Evolutionary conservation across 1,140 invertebrate genomes (phyloP).

Genomic region (Aphelinus certus): DNA sequence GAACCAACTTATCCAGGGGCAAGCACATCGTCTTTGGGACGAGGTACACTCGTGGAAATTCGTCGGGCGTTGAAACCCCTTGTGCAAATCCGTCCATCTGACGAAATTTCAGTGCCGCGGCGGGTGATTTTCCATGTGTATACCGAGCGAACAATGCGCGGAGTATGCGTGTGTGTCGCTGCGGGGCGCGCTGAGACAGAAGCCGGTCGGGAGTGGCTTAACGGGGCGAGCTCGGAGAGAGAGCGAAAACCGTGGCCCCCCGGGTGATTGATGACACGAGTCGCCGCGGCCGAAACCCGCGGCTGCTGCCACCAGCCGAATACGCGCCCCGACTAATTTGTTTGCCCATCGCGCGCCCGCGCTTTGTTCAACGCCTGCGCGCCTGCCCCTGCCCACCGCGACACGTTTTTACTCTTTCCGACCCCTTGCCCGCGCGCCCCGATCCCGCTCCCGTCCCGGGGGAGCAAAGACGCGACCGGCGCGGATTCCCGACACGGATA

Average conservation of each 20-base stretch:
- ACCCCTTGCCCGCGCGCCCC: background rate
- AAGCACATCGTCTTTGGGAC: too few species aligned
- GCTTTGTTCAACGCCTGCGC: background rate
- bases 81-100: background rate
- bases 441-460: too few species aligned
- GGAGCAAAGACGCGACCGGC: too few species aligned
- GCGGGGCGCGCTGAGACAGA: conserved; percentile 22
- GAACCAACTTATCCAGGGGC: too few species aligned
- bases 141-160: too few species aligned
- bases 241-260: background rate
- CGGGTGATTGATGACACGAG: conserved; percentile 33
- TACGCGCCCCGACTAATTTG: conserved; percentile 46
- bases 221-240: background rate
- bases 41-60: background rate
- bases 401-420: conserved; percentile 21
- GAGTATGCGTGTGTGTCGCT: too few species aligned
- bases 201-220: conserved; percentile 10
- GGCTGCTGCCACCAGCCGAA: conserved; percentile 28
- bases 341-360: conserved; percentile 44
- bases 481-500: too few species aligned
- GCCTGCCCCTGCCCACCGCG: background rate
- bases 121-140: too few species aligned
- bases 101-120: too few species aligned
- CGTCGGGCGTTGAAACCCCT: background rate
- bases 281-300: conserved; percentile 15